A percentile compares a stretch with the other conserved stretches of the same genome.
phyloP scores from a whole-genome alignment of 2,113 vertebrate species.

The Actenoides hombroni region DNA sequence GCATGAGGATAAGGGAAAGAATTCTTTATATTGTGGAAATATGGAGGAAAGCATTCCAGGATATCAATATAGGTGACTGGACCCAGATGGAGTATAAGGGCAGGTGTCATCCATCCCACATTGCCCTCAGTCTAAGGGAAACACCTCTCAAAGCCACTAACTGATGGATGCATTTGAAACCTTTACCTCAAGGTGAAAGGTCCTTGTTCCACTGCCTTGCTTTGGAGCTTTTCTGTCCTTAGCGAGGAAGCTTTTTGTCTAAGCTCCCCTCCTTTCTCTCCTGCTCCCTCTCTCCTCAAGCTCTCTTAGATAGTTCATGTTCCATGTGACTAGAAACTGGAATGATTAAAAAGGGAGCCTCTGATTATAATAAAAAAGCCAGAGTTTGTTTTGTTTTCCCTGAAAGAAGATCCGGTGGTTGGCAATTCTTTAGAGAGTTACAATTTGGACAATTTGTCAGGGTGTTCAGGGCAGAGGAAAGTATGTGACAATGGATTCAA shows the following conservation, averaged over 20 bases:
- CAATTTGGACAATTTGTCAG: slow-evolving; percentile 55
- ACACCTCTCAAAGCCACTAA: not conserved
- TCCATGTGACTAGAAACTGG: slow-evolving; percentile 57
- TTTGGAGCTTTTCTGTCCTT: slow-evolving; percentile 7
- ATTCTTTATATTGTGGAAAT: not conserved
- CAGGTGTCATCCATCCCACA: not conserved
- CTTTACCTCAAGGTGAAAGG: not conserved
- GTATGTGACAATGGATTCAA: slow-evolving; percentile 42
- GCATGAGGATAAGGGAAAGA: not conserved
- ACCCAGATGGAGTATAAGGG: not conserved
- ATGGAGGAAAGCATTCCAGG: not conserved
- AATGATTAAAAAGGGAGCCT: slow-evolving; percentile 60
- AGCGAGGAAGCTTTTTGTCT: slow-evolving; percentile 31
- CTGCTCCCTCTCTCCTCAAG: not conserved
- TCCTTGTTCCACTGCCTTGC: not conserved
- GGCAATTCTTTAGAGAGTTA: slow-evolving; percentile 42
- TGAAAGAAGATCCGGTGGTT: slow-evolving; percentile 61
- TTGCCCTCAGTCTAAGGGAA: not conserved
- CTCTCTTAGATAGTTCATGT: not conserved
- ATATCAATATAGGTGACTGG: not conserved
- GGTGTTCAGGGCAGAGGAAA: slow-evolving; percentile 48
- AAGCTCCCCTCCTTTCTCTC: not conserved
- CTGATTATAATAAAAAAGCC: slow-evolving; percentile 53
- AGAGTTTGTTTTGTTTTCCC: slow-evolving; percentile 60
- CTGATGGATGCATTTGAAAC: not conserved